Percentiles rank a stretch among this genome's conserved stretches.
Evolutionary conservation across 2,113 vertebrate species (phyloP).

Genomic region (Gnathonemus longibarbis): DNA sequence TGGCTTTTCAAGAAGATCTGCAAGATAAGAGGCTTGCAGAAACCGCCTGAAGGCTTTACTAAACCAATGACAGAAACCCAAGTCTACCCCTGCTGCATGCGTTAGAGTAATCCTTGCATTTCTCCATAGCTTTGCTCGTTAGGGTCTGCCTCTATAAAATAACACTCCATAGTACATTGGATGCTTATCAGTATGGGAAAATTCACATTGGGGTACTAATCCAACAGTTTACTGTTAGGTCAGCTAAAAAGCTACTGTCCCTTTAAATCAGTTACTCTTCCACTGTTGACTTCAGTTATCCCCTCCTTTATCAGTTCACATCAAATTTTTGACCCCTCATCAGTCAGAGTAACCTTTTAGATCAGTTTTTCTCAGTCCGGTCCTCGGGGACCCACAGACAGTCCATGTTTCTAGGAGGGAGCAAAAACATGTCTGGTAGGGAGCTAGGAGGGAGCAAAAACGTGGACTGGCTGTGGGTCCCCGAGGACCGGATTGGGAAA

Average conservation of each 20-base stretch:
- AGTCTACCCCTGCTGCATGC: neutral
- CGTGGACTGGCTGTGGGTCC: neutral
- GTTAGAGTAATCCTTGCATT: slow-evolving; percentile 37
- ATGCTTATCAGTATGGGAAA: slow-evolving; percentile 15
- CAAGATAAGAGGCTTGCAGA: neutral
- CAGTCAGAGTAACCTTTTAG: slow-evolving; percentile 54
- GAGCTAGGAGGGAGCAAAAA: neutral
- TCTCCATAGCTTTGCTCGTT: slow-evolving; percentile 23
- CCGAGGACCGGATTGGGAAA: neutral
- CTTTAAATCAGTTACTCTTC: slow-evolving; percentile 46
- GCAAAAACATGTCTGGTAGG: neutral
- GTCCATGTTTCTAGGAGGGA: neutral
- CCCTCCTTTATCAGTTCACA: slow-evolving; percentile 29
- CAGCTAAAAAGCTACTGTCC: slow-evolving; percentile 50
- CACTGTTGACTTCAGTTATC: slow-evolving; percentile 31
- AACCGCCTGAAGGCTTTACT: neutral
- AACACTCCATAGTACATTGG: slow-evolving; percentile 55
- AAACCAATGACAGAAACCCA: slow-evolving; percentile 5
- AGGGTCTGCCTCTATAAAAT: slow-evolving; percentile 25
- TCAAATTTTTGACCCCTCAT: slow-evolving; percentile 36
- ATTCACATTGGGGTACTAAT: neutral
- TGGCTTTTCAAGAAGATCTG: neutral
- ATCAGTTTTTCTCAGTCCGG: neutral
- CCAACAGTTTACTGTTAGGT: slow-evolving; percentile 20
- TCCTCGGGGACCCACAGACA: neutral